Evolutionary conservation across 2,797 vertebrate species (phyloP).

Genomic region (Esox lucius): DNA sequence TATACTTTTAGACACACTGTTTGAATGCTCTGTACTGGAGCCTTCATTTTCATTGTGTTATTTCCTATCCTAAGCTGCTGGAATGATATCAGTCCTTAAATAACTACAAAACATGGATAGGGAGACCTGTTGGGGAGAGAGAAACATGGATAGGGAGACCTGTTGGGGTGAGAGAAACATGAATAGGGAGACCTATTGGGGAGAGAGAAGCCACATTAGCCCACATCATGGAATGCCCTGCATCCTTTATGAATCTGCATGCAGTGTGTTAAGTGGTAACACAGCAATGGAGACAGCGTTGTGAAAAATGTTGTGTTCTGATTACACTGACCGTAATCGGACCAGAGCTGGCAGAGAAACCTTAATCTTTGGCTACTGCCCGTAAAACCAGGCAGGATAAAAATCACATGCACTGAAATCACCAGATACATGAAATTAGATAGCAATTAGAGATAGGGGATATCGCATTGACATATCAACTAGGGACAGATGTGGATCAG

Average conservation of each 20-base stretch:
- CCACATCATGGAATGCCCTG: background rate
- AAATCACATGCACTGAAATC: background rate
- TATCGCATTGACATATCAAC: no score
- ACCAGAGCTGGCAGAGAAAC: constrained; percentile 13
- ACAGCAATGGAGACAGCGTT: constrained; percentile 17
- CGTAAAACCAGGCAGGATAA: background rate
- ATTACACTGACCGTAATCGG: constrained; percentile 34
- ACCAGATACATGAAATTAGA: no score
- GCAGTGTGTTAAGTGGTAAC: no score
- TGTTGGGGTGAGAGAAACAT: background rate
- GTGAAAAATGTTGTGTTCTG: constrained; percentile 18
- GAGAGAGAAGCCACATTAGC: background rate
- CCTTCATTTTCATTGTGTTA: no score
- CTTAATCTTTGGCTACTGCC: background rate
- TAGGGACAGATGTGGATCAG: no score
- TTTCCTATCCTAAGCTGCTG: no score
- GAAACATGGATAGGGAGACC: background rate
- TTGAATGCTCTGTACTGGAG: no score
- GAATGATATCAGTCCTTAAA: no score
- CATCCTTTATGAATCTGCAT: background rate
- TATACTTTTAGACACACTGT: background rate
- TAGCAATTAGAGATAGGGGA: no score
- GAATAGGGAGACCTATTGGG: background rate
- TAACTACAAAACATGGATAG: no score
- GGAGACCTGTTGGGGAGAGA: background rate